Evolutionary conservation across 2,888 invertebrate genomes (phyloP).

Genomic region (Sycophila texana): DNA sequence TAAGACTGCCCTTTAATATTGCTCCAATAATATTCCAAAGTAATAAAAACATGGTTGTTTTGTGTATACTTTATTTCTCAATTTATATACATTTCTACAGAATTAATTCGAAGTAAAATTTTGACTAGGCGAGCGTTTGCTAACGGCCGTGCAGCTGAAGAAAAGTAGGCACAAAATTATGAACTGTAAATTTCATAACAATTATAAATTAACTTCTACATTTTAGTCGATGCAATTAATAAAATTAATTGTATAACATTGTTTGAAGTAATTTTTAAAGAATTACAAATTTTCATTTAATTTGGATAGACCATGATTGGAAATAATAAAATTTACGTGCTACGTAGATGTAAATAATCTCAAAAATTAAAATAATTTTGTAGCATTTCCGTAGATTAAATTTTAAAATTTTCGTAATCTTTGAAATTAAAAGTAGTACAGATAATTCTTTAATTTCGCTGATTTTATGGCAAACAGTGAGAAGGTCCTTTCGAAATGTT

Average conservation of each 20-base stretch:
- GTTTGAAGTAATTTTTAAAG: no score
- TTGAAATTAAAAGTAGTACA: neutral
- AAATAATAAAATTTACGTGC: neutral
- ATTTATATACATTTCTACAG: slow-evolving; percentile 24
- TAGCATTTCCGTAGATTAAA: neutral
- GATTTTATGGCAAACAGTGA: neutral
- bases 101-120: slow-evolving; percentile 4
- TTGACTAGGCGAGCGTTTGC: neutral
- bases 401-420: neutral
- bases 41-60: neutral
- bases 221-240: neutral
- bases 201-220: neutral
- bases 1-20: no score
- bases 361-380: neutral
- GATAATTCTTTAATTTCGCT: neutral
- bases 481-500: neutral
- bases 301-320: neutral
- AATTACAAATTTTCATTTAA: neutral
- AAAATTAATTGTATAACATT: no score
- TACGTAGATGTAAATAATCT: neutral
- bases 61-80: slow-evolving; percentile 18
- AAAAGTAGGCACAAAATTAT: neutral
- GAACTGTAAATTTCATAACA: neutral
- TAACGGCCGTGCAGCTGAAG: neutral
- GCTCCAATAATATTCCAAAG: no score